Evolutionary conservation across 2,797 vertebrate species (phyloP).

Genomic region (Aplochiton taeniatus): DNA sequence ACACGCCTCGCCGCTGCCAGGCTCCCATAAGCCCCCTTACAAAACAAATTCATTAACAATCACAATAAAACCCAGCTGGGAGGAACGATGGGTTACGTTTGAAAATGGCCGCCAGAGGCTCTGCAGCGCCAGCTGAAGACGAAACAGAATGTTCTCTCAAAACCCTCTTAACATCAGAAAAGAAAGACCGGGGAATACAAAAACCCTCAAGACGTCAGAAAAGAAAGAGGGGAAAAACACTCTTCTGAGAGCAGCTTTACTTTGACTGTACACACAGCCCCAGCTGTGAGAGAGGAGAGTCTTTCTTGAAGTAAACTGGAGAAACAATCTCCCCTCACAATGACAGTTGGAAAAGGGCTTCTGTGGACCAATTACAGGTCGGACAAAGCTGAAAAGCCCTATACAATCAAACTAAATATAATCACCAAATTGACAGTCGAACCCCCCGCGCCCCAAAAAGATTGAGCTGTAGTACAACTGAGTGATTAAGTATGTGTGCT

Average conservation of each 20-base stretch:
- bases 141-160: slow-evolving; percentile 40
- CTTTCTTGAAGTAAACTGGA: no score
- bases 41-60: slow-evolving; percentile 76
- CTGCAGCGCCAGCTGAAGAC: slow-evolving; percentile 19
- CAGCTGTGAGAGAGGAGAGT: no score
- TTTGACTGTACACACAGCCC: no score
- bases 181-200: slow-evolving; percentile 36
- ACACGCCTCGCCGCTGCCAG: slow-evolving; percentile 57
- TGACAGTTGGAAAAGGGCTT: no score
- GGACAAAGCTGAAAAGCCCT: no score
- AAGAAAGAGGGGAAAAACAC: background rate
- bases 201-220: slow-evolving; percentile 17
- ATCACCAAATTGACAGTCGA: background rate
- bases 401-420: background rate
- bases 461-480: background rate
- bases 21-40: slow-evolving; percentile 55
- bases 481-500: background rate
- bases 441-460: background rate
- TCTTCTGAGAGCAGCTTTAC: no score
- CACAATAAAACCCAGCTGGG: slow-evolving; percentile 76
- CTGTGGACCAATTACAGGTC: no score
- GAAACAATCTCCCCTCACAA: no score
- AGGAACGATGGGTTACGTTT: slow-evolving; percentile 58
- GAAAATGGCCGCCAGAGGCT: slow-evolving; percentile 59
- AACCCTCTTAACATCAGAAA: slow-evolving; percentile 32